These are phyloP conservation scores for Papilio gigon DNA, from an alignment of 2,888 invertebrate species.

Conservation along the genomic window DNA sequence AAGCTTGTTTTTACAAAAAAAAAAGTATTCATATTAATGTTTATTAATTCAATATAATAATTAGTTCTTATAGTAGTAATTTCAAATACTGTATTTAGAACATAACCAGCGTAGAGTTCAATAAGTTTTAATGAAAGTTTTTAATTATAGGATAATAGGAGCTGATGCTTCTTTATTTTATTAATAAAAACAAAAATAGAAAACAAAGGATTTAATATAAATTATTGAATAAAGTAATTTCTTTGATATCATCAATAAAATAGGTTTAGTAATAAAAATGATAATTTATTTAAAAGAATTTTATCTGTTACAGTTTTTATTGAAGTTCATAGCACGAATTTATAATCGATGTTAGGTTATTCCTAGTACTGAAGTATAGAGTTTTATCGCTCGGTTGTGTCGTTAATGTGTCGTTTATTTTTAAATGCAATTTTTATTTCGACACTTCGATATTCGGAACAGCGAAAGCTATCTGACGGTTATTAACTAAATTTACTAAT, in stretches of 20 bases:
- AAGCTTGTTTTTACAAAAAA: not conserved
- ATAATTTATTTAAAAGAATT: conserved; percentile 37
- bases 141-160: too few relatives aligned
- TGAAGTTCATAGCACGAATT: not conserved
- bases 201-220: too few relatives aligned
- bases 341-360: conserved; percentile 25
- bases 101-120: too few relatives aligned
- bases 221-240: too few relatives aligned
- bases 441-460: not conserved
- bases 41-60: too few relatives aligned
- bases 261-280: not conserved
- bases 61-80: too few relatives aligned
- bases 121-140: too few relatives aligned
- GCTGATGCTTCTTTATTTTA: not conserved
- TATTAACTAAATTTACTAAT: too few relatives aligned
- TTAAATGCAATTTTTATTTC: not conserved
- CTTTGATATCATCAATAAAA: not conserved
- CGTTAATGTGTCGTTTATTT: conserved; percentile 17
- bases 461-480: not conserved
- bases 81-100: too few relatives aligned
- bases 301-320: conserved; percentile 26
- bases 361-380: conserved; percentile 7
- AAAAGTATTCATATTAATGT: too few relatives aligned
- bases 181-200: not conserved
- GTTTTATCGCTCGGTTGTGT: conserved; percentile 6